Evolutionary conservation across 2,888 invertebrate genomes (phyloP).

Genomic region (Eledone cirrhosa): DNA sequence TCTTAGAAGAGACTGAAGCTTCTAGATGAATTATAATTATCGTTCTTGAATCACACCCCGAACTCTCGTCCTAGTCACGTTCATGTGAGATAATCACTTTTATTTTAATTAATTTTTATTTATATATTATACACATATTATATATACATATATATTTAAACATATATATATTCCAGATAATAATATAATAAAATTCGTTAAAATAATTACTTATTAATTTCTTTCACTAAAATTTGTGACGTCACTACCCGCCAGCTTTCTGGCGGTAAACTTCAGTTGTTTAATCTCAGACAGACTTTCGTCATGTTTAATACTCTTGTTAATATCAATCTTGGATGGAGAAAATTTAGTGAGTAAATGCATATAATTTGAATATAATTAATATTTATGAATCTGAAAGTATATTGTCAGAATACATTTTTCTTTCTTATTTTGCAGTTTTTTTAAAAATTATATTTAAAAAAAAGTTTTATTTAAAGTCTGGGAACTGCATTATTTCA

Average conservation of each 20-base stretch:
- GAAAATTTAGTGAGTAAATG: constrained; percentile 10
- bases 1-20: constrained; percentile 5
- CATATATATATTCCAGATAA: not conserved
- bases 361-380: too few species aligned
- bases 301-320: not conserved
- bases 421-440: too few species aligned
- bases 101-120: too few species aligned
- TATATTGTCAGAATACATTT: too few species aligned
- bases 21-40: constrained; percentile 7
- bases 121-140: not conserved
- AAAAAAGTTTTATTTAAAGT: too few species aligned
- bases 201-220: not conserved
- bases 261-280: constrained; percentile 18
- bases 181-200: not conserved
- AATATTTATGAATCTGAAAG: too few species aligned
- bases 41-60: not conserved
- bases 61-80: not conserved
- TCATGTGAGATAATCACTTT: not conserved
- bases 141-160: not conserved
- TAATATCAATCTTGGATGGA: constrained; percentile 8
- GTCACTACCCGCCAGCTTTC: not conserved
- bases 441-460: too few species aligned
- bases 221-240: not conserved
- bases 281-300: not conserved
- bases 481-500: too few species aligned